Evolutionary conservation across 2,888 invertebrate genomes (phyloP), one percentile per base, ranked within the genome.

Genomic region (Abscondita cerata): DNA sequence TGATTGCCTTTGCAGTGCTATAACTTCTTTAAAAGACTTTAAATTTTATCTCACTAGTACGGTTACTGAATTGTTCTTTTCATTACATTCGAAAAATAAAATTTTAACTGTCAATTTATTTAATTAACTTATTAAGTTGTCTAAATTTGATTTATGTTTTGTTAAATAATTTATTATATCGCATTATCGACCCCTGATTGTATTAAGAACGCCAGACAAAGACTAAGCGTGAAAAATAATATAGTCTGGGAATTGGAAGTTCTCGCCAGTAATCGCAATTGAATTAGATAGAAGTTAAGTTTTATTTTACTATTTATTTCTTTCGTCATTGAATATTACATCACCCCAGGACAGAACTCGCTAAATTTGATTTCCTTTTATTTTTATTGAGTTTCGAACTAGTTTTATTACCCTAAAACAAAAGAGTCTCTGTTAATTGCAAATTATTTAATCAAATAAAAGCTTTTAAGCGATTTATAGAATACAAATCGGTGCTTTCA

Each of bases 181-280:
- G 48, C 20, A 48, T 48, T 48, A 46, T 55, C 52, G 55, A 48
- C 55, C 16, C 18, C 13, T 16, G 13, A 5, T 52, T 64, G 52
- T 60, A 61, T 60, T 52, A 60, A 16, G 20, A 55, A 34, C 31
- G 44, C 20, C 57, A 48, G 48, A 53, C 44, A 55, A 41, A 53
- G 15, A 55, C 51, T 55, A 63, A 63, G 59, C 50, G n/a, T n/a
- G 57, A 63, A 63, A 62, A 62, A 62, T 62, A 62, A 62, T 56
- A 52, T 51, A 62, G 52, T 56, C 52, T 52, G 61, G 61, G 61
- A 56, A 62, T 57, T 52, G 51, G n/a, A 31, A 51, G 31, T 48
- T 48, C 44, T 33, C 31, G 59, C 56, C 36, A 54, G 52, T 52
- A 52, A 54, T 54, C 54, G 33, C 25, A 54, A 54, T 41, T 46